Base-by-base conservation (phyloP, 92 coral and sea anemone species). In the Siderastrea radians region DNA sequence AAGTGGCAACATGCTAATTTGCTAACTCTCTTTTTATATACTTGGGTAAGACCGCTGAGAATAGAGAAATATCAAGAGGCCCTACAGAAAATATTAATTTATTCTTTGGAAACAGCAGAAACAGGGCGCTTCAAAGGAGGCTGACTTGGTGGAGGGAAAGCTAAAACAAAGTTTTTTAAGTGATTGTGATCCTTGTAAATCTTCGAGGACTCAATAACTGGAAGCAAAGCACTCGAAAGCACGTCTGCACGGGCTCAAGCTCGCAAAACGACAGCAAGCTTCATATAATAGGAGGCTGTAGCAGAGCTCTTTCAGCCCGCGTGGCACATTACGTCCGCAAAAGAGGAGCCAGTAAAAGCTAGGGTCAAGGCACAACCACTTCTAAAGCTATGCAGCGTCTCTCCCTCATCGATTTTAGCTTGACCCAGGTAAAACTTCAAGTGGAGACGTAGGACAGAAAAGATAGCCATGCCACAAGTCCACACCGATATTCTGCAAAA, bases 391-490 rank as follows among this genome's bases (percentile, higher is more conserved):
- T 26, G 74, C 6, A 45, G 7, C 15, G 74, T 68, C n/a, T 68
- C 74, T 68, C 74, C 74, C 51, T 68, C 53, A 15, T 68, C 49
- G 6, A 68, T 68, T 12, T 68, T 45, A 2, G 17, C 74, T 11
- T 7, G 50, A 1, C 4, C 6, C 4, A 68, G 51, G 51, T 44
- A 68, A 4, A 68, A 12, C n/a, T 68, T 46, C 15, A 68, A 9
- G 16, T 6, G 88, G 89, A 67, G 60, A 64, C 10, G 91, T 87
- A 14, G 94, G 67, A 3, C 89, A 82, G 59, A 91, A 91, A 1
- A 91, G 68, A 6, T 75, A 77, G 4, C 92, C 90, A 10, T 26
- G 7, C 0, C 43, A 4, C 26, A 84, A 9, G 48, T 72, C 68
- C 6, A 91, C 53, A 2, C 84, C 63, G 8, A 91, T 16, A 2